Conservation (phyloP, 1,140 invertebrate species). For the Brachionus manjavacas region DNA sequence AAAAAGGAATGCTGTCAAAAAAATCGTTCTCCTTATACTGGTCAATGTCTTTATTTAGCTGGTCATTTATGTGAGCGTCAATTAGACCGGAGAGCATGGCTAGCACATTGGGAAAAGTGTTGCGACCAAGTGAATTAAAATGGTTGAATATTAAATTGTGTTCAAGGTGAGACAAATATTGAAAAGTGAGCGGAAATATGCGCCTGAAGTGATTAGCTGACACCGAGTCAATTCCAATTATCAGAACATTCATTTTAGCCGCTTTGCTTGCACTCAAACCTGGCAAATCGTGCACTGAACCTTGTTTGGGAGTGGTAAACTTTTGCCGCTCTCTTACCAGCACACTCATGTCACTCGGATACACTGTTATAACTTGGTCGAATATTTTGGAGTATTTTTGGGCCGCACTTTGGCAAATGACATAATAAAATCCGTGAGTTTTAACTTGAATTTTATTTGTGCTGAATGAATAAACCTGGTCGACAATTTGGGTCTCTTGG, state of each 20-base stretch:
- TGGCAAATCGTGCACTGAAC: neutral
- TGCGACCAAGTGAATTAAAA: conserved; percentile 54
- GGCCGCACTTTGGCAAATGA: neutral
- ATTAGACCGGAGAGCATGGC: conserved; percentile 48
- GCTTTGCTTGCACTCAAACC: neutral
- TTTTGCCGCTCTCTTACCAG: neutral
- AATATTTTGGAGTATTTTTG: neutral
- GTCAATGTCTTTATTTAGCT: neutral
- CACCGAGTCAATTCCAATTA: conserved; percentile 79
- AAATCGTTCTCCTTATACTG: neutral
- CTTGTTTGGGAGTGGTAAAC: neutral
- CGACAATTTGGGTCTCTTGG: neutral
- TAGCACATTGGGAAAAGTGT: conserved; percentile 56
- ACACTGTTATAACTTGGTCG: neutral
- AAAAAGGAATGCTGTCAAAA: conserved; percentile 56
- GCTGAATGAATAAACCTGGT: neutral
- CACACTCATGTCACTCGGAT: neutral
- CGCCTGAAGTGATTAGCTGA: conserved; percentile 77
- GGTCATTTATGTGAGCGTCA: neutral
- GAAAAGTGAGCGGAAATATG: conserved; percentile 69
- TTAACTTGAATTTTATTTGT: neutral
- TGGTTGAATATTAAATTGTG: conserved; percentile 49
- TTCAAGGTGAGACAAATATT: conserved; percentile 57
- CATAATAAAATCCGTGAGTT: conserved; percentile 13
- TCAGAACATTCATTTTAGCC: conserved; percentile 61